These are phyloP conservation scores for Lipotes vexillifer DNA, from an alignment of 2,113 vertebrate species.

Conservation along the genomic window DNA sequence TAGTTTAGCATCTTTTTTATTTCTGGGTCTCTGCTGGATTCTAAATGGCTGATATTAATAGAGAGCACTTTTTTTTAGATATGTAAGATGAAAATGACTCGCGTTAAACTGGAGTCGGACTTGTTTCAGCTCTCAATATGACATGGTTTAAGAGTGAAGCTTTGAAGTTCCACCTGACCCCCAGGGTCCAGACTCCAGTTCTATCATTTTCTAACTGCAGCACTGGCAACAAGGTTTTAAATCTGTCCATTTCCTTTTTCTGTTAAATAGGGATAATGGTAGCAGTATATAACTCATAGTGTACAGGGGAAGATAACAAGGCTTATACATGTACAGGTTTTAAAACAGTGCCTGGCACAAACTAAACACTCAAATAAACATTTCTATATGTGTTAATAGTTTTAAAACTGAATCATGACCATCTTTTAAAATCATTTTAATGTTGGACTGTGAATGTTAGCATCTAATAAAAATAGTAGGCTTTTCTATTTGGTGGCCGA, in stretches of 20 bases:
- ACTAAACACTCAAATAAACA: background rate
- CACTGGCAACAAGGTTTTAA: background rate
- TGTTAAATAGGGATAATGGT: background rate
- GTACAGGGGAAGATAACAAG: background rate
- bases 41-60: background rate
- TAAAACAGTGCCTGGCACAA: background rate
- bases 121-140: background rate
- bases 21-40: background rate
- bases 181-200: background rate
- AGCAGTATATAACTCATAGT: background rate
- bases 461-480: background rate
- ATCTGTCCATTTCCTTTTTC: background rate
- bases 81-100: background rate
- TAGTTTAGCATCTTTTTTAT: background rate
- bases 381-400: background rate
- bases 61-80: background rate
- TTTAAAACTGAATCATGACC: background rate
- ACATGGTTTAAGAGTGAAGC: background rate
- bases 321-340: background rate
- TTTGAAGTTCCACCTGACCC: background rate
- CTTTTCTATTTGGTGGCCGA: background rate
- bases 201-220: background rate
- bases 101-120: fast-evolving
- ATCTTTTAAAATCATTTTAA: background rate
- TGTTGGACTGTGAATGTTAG: background rate